phyloP scores from a whole-genome alignment of 2,888 invertebrate species.

The Orthosia gothica region DNA sequence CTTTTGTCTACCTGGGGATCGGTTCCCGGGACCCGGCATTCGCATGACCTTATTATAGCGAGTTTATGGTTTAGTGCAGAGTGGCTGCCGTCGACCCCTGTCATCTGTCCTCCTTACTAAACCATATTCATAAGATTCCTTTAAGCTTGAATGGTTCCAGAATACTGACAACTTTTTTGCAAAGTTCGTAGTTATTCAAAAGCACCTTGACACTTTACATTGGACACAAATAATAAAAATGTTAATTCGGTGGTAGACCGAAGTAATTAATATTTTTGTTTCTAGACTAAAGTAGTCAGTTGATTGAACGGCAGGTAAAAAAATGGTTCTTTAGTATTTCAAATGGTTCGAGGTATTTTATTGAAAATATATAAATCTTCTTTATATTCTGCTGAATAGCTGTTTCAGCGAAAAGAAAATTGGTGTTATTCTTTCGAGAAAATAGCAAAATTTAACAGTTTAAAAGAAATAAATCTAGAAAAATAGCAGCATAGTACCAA shows the following conservation, averaged over 20 bases:
- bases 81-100: constrained; percentile 30
- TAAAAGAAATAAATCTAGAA: constrained; percentile 27
- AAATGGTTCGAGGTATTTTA: constrained; percentile 11
- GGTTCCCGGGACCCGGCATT: constrained; percentile 26
- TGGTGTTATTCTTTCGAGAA: constrained; percentile 18
- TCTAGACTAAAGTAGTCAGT: constrained; percentile 17
- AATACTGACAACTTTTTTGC: constrained; percentile 16
- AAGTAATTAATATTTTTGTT: constrained; percentile 29
- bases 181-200: constrained; percentile 10
- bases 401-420: constrained; percentile 28
- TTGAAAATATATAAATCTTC: constrained; percentile 19
- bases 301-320: constrained; percentile 24
- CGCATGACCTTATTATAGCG: constrained; percentile 45
- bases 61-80: constrained; percentile 45
- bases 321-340: constrained; percentile 19
- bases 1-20: constrained; percentile 42
- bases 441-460: constrained; percentile 7
- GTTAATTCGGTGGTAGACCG: not conserved
- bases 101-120: constrained; percentile 24
- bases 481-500: constrained; percentile 28
- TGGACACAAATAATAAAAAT: not conserved
- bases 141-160: constrained; percentile 8
- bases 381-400: constrained; percentile 18
- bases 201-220: not conserved
- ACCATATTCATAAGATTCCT: constrained; percentile 35